Evolutionary conservation across 2,888 invertebrate genomes (phyloP).

Genomic region (Mycalesis mineus): DNA sequence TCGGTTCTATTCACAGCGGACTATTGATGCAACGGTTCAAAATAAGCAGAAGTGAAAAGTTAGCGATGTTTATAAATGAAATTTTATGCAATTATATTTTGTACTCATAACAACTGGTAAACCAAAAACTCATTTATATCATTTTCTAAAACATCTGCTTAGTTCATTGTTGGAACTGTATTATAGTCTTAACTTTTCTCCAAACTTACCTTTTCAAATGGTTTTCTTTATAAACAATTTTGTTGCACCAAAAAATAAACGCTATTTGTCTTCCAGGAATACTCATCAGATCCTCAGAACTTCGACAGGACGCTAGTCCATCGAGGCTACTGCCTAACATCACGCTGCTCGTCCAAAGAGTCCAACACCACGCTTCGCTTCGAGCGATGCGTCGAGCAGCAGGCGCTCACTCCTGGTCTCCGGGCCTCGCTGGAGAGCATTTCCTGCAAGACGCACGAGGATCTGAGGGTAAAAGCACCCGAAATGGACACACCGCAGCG

Average conservation of each 20-base stretch:
- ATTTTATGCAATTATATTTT: no score
- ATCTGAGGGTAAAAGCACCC: constrained; percentile 31
- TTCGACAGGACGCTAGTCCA: constrained; percentile 56
- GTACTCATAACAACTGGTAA: no score
- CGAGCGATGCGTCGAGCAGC: constrained; percentile 45
- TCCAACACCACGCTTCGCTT: constrained; percentile 39
- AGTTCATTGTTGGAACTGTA: no score
- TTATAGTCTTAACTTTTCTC: no score
- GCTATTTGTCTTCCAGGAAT: constrained; percentile 40
- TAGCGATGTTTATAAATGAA: no score
- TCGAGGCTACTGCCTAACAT: constrained; percentile 59
- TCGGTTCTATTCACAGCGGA: no score
- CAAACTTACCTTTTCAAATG: no score
- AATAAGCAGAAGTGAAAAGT: no score
- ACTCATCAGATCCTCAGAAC: constrained; percentile 42
- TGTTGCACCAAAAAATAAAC: neutral
- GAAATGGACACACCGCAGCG: constrained; percentile 33
- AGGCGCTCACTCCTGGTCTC: constrained; percentile 39
- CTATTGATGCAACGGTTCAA: no score
- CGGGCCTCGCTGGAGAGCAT: constrained; percentile 36
- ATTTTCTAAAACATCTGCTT: no score
- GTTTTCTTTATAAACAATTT: no score
- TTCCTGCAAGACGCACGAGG: constrained; percentile 45
- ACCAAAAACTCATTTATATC: no score
- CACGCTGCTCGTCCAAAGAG: constrained; percentile 41